phyloP scores from a whole-genome alignment of 2,797 vertebrate species.

The Knipowitschia caucasica region DNA sequence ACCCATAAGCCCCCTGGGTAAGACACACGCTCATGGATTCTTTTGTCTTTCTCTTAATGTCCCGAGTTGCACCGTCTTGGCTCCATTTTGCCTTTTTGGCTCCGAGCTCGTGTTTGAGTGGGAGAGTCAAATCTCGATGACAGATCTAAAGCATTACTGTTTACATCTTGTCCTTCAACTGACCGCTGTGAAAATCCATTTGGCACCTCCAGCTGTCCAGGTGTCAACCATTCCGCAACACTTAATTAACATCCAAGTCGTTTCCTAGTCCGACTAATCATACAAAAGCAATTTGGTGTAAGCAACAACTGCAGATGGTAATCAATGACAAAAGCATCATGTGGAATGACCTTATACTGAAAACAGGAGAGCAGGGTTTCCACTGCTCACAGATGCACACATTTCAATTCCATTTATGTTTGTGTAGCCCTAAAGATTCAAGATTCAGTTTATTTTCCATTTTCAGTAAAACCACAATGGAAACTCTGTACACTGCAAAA shows the following conservation, averaged over 20 bases:
- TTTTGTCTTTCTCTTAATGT: conserved; percentile 39
- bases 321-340: conserved; percentile 24
- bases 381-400: conserved; percentile 30
- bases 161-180: conserved; percentile 53
- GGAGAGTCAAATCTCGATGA: conserved; percentile 48
- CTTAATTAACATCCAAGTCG: conserved; percentile 31
- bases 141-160: conserved; percentile 36
- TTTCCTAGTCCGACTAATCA: conserved; percentile 29
- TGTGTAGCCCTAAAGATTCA: no score
- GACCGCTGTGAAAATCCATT: conserved; percentile 42
- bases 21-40: conserved; percentile 39
- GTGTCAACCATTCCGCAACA: conserved; percentile 34
- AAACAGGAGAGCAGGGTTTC: conserved; percentile 18
- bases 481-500: no score
- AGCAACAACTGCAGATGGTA: conserved; percentile 22
- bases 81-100: conserved; percentile 43
- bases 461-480: no score
- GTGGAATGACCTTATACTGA: conserved; percentile 13
- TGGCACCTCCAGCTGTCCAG: conserved; percentile 28
- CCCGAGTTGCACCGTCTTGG: conserved; percentile 29
- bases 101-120: conserved; percentile 30
- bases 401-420: no score
- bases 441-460: no score
- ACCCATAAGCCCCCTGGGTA: conserved; percentile 49
- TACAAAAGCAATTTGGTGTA: conserved; percentile 13